Conservation (phyloP, 2,888 invertebrate genomes). For the Caenorhabditis uteleia region DNA sequence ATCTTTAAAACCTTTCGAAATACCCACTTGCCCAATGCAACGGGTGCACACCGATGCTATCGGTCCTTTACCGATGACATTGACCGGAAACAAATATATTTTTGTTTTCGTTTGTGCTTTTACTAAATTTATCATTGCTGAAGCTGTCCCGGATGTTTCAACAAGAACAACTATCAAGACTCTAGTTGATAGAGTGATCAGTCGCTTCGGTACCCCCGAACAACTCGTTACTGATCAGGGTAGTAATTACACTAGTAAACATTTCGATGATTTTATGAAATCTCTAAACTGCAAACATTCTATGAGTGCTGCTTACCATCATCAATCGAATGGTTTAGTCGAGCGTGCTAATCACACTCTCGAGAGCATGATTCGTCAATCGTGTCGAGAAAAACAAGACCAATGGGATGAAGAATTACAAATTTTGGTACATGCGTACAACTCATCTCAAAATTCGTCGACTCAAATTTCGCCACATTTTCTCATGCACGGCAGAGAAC, state of each 20-base stretch:
- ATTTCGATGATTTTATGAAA: constrained; percentile 2
- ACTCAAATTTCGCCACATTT: constrained; percentile 19
- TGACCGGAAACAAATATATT: constrained; percentile 16
- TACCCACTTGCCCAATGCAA: constrained; percentile 11
- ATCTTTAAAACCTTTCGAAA: constrained; percentile 1
- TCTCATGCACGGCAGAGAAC: too few species aligned
- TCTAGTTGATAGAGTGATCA: constrained; percentile 6
- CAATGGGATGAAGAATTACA: constrained; percentile 34
- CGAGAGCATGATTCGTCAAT: constrained; percentile 14
- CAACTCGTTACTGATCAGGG: constrained; percentile 12
- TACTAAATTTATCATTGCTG: constrained; percentile 15
- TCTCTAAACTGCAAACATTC: background rate
- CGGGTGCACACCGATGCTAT: constrained; percentile 23
- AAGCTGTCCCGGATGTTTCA: background rate
- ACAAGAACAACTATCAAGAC: background rate
- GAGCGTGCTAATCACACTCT: constrained; percentile 33
- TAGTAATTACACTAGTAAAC: constrained; percentile 2
- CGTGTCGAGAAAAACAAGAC: constrained; percentile 1
- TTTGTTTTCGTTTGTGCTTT: constrained; percentile 14
- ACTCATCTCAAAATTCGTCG: constrained; percentile 13
- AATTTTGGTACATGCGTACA: constrained; percentile 20
- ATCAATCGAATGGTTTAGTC: constrained; percentile 32
- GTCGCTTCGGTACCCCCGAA: constrained; percentile 10
- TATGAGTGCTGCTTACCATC: constrained; percentile 21
- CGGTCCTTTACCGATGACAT: constrained; percentile 27